These are phyloP conservation scores for Gastrophryne carolinensis DNA, from an alignment of 2,797 vertebrate species.

Conservation along the genomic window DNA sequence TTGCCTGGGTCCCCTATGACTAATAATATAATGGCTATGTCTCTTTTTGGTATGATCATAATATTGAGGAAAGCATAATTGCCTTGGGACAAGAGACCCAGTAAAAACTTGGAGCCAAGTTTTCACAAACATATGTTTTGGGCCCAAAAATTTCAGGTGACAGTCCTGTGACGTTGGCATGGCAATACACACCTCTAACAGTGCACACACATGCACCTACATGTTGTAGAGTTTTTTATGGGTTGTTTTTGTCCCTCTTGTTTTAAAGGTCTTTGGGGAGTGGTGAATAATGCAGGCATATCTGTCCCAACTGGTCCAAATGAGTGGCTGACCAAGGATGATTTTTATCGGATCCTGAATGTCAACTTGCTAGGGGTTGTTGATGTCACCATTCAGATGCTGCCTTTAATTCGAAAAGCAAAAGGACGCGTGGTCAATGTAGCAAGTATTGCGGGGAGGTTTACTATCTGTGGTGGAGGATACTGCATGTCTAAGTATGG, in stretches of 20 bases:
- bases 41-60: too few species aligned
- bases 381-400: constrained; percentile 73
- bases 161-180: too few species aligned
- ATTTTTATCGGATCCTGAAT: constrained; percentile 70
- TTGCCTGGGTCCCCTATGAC: too few species aligned
- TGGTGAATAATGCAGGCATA: constrained; percentile 81
- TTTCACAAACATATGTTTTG: too few species aligned
- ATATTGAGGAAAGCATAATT: too few species aligned
- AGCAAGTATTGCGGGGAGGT: constrained; percentile 75
- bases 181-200: too few species aligned
- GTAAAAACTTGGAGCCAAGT: too few species aligned
- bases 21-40: too few species aligned
- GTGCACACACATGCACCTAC: too few species aligned
- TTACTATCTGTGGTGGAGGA: constrained; percentile 76
- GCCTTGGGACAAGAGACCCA: too few species aligned
- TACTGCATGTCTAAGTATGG: constrained; percentile 83
- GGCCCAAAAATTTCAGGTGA: too few species aligned
- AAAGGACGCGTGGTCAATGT: constrained; percentile 76
- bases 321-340: constrained; percentile 80
- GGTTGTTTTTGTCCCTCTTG: not conserved
- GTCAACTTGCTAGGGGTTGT: constrained; percentile 80
- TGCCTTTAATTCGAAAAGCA: constrained; percentile 76
- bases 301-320: constrained; percentile 78
- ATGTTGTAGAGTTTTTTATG: too few species aligned
- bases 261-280: constrained; percentile 76